Evolutionary conservation across 2,888 invertebrate genomes (phyloP), one percentile per base, ranked within the genome.

Genomic region (Epinotia demarniana): DNA sequence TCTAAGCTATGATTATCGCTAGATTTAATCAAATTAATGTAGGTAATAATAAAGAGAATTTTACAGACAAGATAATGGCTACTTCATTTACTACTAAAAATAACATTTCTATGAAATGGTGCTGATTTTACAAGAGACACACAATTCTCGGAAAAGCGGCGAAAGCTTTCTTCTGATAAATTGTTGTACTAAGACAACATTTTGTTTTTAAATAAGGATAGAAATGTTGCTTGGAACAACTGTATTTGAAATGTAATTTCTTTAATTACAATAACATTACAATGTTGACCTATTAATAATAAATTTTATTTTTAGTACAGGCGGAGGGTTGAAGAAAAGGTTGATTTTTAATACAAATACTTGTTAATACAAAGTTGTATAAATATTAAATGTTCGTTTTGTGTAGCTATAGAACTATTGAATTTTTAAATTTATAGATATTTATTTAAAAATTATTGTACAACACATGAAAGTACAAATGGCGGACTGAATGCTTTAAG

Each of bases 161-260:
- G 18, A 53, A 43, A 46, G 33, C 49, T 60, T 60, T 53, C 18
- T 49, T 46, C 12, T 61, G 11, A 70, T 53, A 61, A 61, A 70
- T 61, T 70, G 61, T 49, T 70, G n/a, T 61, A 33, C 49, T 33
- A 70, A 61, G 53, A 61, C 69, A 43, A 43, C 16, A 49, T 60
- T 70, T 61, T 33, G 33, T 68, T 39, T 57, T 58, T 58, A 53
- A 23, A 46, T 16, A 66, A 53, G 5, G 27, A 27, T 19, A 46
- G 58, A 66, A 12, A 27, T 46, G 58, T 66, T n/a, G 16, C 9
- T 23, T 57, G 18, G 8, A 43, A 16, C 57, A 43, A n/a, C 12
- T 27, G n/a, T 55, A 58, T 58, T 68, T 58, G 23, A 27, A 27
- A 57, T 9, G 23, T 23, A 53, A n/a, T 68, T 9, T 43, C 3